phyloP scores from a whole-genome alignment of 2,888 invertebrate genomes.

The Hymenopus coronatus region DNA sequence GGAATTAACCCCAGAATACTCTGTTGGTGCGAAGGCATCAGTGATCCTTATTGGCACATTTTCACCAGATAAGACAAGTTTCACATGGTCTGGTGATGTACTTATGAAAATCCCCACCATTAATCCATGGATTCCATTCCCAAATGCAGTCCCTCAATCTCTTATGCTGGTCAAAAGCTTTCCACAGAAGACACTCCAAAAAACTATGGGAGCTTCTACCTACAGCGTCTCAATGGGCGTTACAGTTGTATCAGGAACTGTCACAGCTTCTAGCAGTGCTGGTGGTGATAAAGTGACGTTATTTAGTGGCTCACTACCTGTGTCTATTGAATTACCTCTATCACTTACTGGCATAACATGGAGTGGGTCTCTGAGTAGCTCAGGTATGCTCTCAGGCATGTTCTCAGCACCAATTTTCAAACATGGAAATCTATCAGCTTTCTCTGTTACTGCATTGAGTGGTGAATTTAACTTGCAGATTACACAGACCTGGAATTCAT shows the following conservation, averaged over 20 bases:
- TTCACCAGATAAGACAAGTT: constrained; percentile 25
- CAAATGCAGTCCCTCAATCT: not conserved
- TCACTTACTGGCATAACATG: not conserved
- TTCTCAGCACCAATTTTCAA: not conserved
- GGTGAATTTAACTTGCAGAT: not conserved
- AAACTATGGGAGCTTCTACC: not conserved
- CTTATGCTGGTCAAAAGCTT: no score
- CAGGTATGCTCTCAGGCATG: not conserved
- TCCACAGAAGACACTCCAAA: no score
- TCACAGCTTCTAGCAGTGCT: not conserved
- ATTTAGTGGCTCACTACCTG: not conserved
- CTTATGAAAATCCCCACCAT: not conserved
- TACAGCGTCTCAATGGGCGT: not conserved
- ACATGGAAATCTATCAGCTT: not conserved
- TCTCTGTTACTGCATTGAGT: not conserved
- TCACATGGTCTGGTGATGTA: not conserved
- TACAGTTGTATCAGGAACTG: not conserved
- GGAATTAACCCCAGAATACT: not conserved
- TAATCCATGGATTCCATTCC: not conserved
- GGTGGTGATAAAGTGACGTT: not conserved
- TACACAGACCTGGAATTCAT: not conserved
- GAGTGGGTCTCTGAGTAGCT: not conserved
- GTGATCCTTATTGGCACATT: constrained; percentile 31
- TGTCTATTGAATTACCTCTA: not conserved
- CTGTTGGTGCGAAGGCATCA: not conserved